Evolutionary conservation across 2,797 vertebrate species (phyloP), one percentile per base, ranked within the genome.

Genomic region (Lithobates pipiens): DNA sequence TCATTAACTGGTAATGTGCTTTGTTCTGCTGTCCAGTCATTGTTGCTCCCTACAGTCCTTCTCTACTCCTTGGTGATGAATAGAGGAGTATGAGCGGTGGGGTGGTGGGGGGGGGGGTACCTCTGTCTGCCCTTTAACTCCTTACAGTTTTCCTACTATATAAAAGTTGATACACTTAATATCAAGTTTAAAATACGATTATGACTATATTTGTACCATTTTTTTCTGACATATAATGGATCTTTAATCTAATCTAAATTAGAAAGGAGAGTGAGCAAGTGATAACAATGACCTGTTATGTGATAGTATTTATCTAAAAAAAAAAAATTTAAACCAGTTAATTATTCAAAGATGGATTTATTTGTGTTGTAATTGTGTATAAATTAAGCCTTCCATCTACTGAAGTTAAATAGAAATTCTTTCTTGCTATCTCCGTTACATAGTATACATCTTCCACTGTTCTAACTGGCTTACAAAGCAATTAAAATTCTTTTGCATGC

Each of bases 21-120:
- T 86, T 86, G 75, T 83, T 46, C 36, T 80, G 81, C 84, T 78
- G 84, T 72, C 71, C 84, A 80, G 61, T 77, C 78, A 88, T 90
- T 90, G 89, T 89, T 89, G 77, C 85, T 73, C 5, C 18, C 69
- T 54, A 76, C 50, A 72, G 57, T 74, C 72, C 34, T 84, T 76
- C 73, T 42, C 32, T 77, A 50, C 36, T 36, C 87, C 10, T 44
- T 88, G 70, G 91, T 77, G 89, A 1, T 68, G 46, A 85, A 85
- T 83, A 84, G 87, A 73, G 25, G 73, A 70, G 16, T 67, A 73
- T 72, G 78, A 39, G 50, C 21, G 0, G 54, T 61, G 21, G 54
- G 54, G 54, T 8, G 54, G 61, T 76, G 61, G 54, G 21, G 21
- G 1, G 36, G 34, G 73, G 75, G 29, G 65, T 71, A 72, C 50